Base-by-base conservation (phyloP, 1,140 invertebrate species). In the Zophobas atratus region DNA sequence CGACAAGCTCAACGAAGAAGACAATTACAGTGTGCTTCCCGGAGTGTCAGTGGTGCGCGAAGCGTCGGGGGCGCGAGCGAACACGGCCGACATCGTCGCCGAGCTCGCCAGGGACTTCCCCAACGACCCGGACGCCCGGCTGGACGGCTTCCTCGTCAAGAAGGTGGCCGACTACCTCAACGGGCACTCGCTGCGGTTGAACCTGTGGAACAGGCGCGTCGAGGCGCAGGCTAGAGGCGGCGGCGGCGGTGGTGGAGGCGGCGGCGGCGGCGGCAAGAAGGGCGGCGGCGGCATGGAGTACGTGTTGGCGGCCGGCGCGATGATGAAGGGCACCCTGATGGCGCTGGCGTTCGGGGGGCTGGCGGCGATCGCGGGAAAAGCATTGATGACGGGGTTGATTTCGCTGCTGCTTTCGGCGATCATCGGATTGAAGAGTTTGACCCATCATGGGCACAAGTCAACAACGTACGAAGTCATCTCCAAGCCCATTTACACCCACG, bases 381-480 rank as follows among this genome's bases (percentile, higher is more conserved):
- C 94, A 1, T 84, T 96, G 5, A 94, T 95, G 93, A 94, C 94
- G 0, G 94, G 93, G 6, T 80, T 96, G 34, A 93, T 95, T 90
- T 93, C 94, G 0, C 86, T 95, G 1, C 91, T 95, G 83, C 85
- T 95, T 0, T 93, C 94, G 0, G 93, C 91, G 0, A 92, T 96
- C 41, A 90, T 95, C 34, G 93, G 94, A 0, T 85, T 96, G 3
- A 95, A 95, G 80, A 91, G 92, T 0, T 82, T 94, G 32, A 89
- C 92, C 0, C 83, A 89, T 4, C 91, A 91, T 8, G 90, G 91
- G 8, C 90, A 92, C 32, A 93, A 93, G 80, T 93, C 92, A 20
- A 94, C 94, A 0, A 95, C 94, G 0, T 96, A 96, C 83, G 94
- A 95, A 86, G 94, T 95, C 55, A 92, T 96, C 33, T 92, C 93